These are phyloP conservation scores for Tragelaphus scriptus DNA, from an alignment of 2,113 vertebrate species.

Conservation along the genomic window DNA sequence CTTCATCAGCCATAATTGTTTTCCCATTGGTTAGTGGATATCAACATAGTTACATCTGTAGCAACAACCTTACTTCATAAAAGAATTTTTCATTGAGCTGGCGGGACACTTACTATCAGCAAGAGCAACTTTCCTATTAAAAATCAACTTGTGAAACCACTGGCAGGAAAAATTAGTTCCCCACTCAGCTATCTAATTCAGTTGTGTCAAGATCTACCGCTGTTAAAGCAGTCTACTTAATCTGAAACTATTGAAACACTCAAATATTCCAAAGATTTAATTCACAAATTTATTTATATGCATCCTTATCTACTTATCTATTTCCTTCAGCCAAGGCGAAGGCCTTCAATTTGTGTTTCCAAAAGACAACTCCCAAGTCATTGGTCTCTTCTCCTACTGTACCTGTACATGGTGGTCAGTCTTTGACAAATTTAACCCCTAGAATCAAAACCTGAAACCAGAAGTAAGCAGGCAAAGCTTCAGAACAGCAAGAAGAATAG, in stretches of 20 bases:
- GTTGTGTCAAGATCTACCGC: not conserved
- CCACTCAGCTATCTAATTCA: not conserved
- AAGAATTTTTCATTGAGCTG: not conserved
- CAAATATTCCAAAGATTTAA: not conserved
- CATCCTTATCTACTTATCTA: not conserved
- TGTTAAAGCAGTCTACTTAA: not conserved
- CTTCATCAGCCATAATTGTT: not conserved
- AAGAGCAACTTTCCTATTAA: not conserved
- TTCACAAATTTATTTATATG: not conserved
- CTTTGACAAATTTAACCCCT: not conserved
- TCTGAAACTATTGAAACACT: not conserved
- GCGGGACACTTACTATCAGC: not conserved
- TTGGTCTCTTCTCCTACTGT: not conserved
- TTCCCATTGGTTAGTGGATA: not conserved
- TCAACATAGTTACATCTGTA: not conserved
- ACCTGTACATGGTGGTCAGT: not conserved
- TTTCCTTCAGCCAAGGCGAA: constrained; percentile 10
- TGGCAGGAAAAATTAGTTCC: not conserved
- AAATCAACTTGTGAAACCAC: not conserved
- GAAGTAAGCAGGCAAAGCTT: not conserved
- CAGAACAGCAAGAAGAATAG: not conserved
- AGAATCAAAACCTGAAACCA: not conserved
- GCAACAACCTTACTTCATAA: not conserved
- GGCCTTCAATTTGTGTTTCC: not conserved
- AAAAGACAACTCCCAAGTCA: not conserved